Evolutionary conservation across 2,888 invertebrate genomes (phyloP), one percentile per base, ranked within the genome.

Genomic region (Cryptophagus acutangulus): DNA sequence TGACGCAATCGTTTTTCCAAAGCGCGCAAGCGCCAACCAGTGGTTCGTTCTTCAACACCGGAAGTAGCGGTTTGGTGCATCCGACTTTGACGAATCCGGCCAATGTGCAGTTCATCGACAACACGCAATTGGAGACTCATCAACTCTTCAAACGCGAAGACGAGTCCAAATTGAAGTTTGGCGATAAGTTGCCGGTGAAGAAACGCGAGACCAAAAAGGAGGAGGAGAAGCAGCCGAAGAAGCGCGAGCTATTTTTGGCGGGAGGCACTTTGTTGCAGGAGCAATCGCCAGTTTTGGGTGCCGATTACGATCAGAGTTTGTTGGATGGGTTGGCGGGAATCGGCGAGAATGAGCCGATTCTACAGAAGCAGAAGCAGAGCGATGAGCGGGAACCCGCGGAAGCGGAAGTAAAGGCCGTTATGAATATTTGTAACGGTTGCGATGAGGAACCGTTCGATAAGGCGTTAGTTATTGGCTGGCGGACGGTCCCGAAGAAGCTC

Each of bases 341-440:
- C 25, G 84, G 84, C 0, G 76, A 81, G 4, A 80, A 79, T 46
- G 63, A 76, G 33, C 76, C 78, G 1, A 71, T 79, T 38, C 73
- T 76, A 49, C 76, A 77, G 55, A 70, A 78, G 47, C 82, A 83
- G 55, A 80, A 77, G 45, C 73, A 80, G 52, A 72, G 71, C 37
- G 83, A 86, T 43, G 87, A 85, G 56, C 74, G 84, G 28, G 88
- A 88, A 56, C 87, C 87, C 0, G 88, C 88, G 1, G 87, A 88
- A 63, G 86, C 82, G 17, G 88, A 88, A 66, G 88, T 88, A 0
- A 81, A 75, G 53, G 84, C 84, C 6, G 86, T 88, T 1, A 83
- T 87, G 82, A 76, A 81, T 51, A 71, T 87, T 1, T 89, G 89
- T 66, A 78, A 81, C 41, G 82, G 81, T 1, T 89, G 88, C 55